Percentiles rank a stretch among this genome's conserved stretches.
These are phyloP conservation scores for Hippoglossus hippoglossus DNA, from an alignment of 2,797 vertebrate genomes.

Conservation along the genomic window DNA sequence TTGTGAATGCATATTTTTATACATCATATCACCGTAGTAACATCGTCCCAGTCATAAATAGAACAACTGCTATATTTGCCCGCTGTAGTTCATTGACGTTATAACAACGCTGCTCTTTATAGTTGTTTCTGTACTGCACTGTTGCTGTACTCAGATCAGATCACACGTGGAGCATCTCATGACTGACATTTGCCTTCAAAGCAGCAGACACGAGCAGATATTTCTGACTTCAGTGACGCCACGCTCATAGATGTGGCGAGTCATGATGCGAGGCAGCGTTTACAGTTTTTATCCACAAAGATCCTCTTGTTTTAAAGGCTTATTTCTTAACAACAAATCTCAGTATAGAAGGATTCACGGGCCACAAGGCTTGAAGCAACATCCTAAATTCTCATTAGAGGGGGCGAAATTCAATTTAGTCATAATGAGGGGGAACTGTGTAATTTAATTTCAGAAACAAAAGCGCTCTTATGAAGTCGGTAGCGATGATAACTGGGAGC, in stretches of 20 bases:
- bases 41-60: not conserved
- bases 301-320: conserved; percentile 47
- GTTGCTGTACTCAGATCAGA: conserved; percentile 10
- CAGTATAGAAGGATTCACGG: conserved; percentile 14
- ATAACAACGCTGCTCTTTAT: conserved; percentile 4
- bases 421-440: conserved; percentile 27
- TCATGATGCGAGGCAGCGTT: conserved; percentile 29
- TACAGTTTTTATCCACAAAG: conserved; percentile 47
- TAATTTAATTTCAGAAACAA: conserved; percentile 57
- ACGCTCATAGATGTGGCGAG: conserved; percentile 35
- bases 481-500: conserved; percentile 33
- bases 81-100: not conserved
- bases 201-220: conserved; percentile 44
- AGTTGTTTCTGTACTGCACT: conserved; percentile 20
- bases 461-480: conserved; percentile 39
- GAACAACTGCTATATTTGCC: not conserved
- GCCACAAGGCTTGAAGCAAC: conserved; percentile 27
- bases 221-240: conserved; percentile 59
- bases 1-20: conserved; percentile 1
- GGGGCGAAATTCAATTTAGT: conserved; percentile 41
- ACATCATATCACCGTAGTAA: not conserved
- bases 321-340: conserved; percentile 29
- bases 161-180: conserved; percentile 58
- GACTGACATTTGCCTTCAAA: conserved; percentile 60
- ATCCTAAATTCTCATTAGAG: conserved; percentile 35